Evolutionary conservation across 2,888 invertebrate genomes (phyloP).

Genomic region (Eilema caniola): DNA sequence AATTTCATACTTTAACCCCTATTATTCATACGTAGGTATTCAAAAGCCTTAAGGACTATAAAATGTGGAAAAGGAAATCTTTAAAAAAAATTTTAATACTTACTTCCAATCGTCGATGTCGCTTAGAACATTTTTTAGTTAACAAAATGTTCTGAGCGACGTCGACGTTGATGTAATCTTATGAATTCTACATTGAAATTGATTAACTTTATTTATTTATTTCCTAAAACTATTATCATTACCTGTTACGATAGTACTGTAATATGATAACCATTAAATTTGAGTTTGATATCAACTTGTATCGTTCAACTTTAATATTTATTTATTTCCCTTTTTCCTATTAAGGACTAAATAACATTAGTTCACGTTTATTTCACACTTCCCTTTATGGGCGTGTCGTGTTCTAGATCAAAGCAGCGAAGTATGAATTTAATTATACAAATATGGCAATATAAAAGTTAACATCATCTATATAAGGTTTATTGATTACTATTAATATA

Average conservation of each 20-base stretch:
- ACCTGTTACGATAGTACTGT: too few species aligned
- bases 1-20: too few species aligned
- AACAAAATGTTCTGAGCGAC: neutral
- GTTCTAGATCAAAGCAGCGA: constrained; percentile 5
- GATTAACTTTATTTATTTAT: too few species aligned
- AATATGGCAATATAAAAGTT: constrained; percentile 7
- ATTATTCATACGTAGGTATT: too few species aligned
- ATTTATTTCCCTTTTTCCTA: neutral
- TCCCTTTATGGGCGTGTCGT: constrained; percentile 6
- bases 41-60: neutral
- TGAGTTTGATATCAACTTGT: neutral
- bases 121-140: neutral
- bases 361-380: constrained; percentile 12
- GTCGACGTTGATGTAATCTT: neutral
- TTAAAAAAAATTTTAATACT: too few species aligned
- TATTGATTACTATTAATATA: constrained; percentile 2
- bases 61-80: neutral
- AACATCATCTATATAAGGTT: neutral
- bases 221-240: too few species aligned
- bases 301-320: neutral
- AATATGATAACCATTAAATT: neutral
- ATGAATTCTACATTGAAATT: too few species aligned
- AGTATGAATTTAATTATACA: neutral
- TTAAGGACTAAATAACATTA: neutral
- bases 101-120: neutral